A percentile compares a stretch with the other conserved stretches of the same genome.
Evolutionary conservation across 37 sponge, comb jelly and placozoan species (phyloP).

Genomic region (Beroe forskalii): DNA sequence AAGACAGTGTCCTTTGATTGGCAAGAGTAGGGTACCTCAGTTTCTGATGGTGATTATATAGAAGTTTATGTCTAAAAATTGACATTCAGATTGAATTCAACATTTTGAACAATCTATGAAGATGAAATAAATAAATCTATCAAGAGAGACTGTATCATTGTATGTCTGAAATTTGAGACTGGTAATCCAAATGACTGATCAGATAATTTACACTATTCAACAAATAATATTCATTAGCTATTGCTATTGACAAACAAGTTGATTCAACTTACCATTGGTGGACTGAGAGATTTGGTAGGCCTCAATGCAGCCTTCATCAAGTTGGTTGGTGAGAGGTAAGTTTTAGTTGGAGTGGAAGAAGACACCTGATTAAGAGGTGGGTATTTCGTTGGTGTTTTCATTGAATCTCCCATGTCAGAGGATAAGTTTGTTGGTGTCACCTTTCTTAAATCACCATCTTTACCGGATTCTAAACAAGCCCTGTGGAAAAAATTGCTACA

Average conservation of each 20-base stretch:
- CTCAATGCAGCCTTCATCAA: slow-evolving; percentile 31
- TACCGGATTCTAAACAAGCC: slow-evolving; percentile 5
- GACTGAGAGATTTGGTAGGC: slow-evolving; percentile 63
- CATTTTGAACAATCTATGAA: too few species aligned
- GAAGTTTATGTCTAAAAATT: not conserved
- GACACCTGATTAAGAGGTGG: not conserved
- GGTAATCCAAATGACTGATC: too few species aligned
- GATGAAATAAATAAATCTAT: too few species aligned
- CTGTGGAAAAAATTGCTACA: not conserved
- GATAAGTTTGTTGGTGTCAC: slow-evolving; percentile 32
- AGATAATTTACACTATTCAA: too few species aligned
- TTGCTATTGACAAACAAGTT: not conserved
- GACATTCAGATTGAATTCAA: not conserved
- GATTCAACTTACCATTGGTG: slow-evolving; percentile 6
- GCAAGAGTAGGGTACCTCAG: not conserved
- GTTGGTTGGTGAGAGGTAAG: not conserved
- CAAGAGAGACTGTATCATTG: too few species aligned
- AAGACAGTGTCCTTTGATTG: not conserved
- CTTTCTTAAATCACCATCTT: slow-evolving; percentile 32
- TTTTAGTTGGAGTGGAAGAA: slow-evolving; percentile 30
- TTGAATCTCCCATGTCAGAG: not conserved
- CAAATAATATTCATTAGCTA: too few species aligned
- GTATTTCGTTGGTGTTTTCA: slow-evolving; percentile 61
- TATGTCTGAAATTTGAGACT: too few species aligned
- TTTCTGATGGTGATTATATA: not conserved